These are phyloP conservation scores for Pitta sordida DNA, from an alignment of 2,113 vertebrate species.

Conservation along the genomic window DNA sequence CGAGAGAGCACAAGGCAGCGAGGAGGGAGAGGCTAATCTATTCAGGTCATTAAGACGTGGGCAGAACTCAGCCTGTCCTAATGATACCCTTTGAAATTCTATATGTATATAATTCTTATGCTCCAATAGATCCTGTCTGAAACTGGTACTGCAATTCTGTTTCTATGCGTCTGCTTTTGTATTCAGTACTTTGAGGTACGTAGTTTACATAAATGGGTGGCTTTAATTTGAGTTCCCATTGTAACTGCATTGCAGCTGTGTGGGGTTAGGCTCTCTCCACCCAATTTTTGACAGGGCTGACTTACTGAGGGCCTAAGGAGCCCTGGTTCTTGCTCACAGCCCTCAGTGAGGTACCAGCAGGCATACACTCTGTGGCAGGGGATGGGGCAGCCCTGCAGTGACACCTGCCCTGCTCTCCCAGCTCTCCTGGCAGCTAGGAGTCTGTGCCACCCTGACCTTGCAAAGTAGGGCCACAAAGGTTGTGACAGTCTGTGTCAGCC, in stretches of 20 bases:
- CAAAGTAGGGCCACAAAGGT: not conserved
- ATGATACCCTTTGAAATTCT: conserved; percentile 33
- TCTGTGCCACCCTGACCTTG: not conserved
- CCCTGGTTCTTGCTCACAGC: rapidly evolving
- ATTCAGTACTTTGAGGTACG: conserved; percentile 6
- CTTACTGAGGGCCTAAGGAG: not conserved
- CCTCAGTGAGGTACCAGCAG: not conserved
- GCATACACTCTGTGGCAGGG: not conserved
- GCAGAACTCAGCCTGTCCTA: conserved; percentile 33
- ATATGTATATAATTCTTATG: conserved; percentile 12
- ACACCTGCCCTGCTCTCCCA: not conserved
- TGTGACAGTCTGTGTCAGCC: not conserved
- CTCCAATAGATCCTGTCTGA: conserved; percentile 6
- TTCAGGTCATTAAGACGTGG: not conserved
- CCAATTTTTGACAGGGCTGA: not conserved
- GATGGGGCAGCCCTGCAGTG: not conserved
- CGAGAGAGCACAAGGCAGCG: not conserved
- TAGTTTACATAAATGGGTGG: conserved; percentile 42
- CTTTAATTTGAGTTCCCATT: not conserved
- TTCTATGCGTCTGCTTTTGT: conserved; percentile 20
- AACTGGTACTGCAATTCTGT: conserved; percentile 39
- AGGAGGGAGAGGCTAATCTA: conserved; percentile 9
- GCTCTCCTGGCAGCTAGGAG: not conserved
- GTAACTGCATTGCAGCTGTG: not conserved
- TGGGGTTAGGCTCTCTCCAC: not conserved